A percentile compares a stretch with the other conserved stretches of the same genome.
Evolutionary conservation across 2,888 invertebrate genomes (phyloP).

Genomic region (Erannis defoliaria): DNA sequence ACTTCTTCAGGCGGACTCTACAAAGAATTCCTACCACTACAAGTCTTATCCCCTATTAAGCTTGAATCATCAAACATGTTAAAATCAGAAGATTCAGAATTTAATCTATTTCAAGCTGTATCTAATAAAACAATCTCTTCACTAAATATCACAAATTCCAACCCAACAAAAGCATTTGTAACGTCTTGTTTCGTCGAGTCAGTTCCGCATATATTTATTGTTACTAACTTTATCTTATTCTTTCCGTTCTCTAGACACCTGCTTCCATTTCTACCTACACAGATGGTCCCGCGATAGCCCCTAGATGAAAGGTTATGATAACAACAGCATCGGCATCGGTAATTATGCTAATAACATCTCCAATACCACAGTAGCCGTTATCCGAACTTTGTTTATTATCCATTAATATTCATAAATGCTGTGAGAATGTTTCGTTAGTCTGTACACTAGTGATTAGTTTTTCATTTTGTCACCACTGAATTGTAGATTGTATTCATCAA

Average conservation of each 20-base stretch:
- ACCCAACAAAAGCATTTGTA: constrained; percentile 9
- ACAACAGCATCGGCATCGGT: constrained; percentile 39
- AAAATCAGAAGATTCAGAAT: background rate
- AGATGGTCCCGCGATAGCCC: constrained; percentile 26
- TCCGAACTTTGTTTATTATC: constrained; percentile 46
- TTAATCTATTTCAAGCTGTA: background rate
- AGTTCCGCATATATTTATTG: constrained; percentile 12
- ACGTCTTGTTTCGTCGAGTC: constrained; percentile 6
- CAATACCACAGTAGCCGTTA: constrained; percentile 49
- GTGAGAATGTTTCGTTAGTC: constrained; percentile 44
- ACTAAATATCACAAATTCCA: background rate
- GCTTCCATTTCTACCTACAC: constrained; percentile 28
- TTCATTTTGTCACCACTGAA: constrained; percentile 40
- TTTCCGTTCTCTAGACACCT: constrained; percentile 19
- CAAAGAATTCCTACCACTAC: too few relatives aligned
- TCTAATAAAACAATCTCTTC: background rate
- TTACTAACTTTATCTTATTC: constrained; percentile 5
- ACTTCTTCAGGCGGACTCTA: too few relatives aligned
- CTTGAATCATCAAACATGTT: background rate
- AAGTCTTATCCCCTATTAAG: background rate
- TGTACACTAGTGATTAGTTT: constrained; percentile 42
- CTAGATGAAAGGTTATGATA: constrained; percentile 46
- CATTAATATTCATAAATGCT: constrained; percentile 49
- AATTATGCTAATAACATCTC: constrained; percentile 45
- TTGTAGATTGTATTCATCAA: constrained; percentile 37